These are phyloP conservation scores for Hozukius guyotensis DNA, from an alignment of 2,797 vertebrate species.

Conservation along the genomic window DNA sequence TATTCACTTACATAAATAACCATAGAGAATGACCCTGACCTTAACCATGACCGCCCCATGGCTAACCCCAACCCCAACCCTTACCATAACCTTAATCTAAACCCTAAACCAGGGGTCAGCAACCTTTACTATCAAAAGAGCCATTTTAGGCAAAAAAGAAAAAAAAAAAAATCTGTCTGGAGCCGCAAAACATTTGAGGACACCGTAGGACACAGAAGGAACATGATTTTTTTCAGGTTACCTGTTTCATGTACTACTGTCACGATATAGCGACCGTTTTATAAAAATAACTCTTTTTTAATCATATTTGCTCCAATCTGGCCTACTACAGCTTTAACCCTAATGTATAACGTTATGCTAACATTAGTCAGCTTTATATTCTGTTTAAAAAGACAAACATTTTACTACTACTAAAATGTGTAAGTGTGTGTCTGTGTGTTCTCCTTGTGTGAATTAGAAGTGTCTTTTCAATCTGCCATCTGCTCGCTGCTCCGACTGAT, in stretches of 20 bases:
- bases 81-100: background rate
- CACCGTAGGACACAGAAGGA: too few relatives aligned
- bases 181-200: too few relatives aligned
- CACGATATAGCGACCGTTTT: too few relatives aligned
- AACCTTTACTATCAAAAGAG: too few relatives aligned
- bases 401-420: background rate
- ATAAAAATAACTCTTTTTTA: too few relatives aligned
- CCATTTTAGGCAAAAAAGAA: too few relatives aligned
- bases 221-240: too few relatives aligned
- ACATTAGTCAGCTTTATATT: background rate
- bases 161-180: too few relatives aligned
- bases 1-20: background rate
- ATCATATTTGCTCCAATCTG: too few relatives aligned
- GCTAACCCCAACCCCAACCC: background rate
- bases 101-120: too few relatives aligned
- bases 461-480: slow-evolving; percentile 31
- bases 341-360: background rate
- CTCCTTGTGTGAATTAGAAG: slow-evolving; percentile 15
- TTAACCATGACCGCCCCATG: background rate
- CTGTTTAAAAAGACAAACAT: background rate
- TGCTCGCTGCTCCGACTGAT: slow-evolving; percentile 9
- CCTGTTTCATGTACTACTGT: too few relatives aligned
- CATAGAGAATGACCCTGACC: background rate
- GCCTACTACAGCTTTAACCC: too few relatives aligned
- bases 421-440: background rate